Evolutionary conservation across 2,113 vertebrate genomes (phyloP).

Genomic region (Scytalopus superciliaris): DNA sequence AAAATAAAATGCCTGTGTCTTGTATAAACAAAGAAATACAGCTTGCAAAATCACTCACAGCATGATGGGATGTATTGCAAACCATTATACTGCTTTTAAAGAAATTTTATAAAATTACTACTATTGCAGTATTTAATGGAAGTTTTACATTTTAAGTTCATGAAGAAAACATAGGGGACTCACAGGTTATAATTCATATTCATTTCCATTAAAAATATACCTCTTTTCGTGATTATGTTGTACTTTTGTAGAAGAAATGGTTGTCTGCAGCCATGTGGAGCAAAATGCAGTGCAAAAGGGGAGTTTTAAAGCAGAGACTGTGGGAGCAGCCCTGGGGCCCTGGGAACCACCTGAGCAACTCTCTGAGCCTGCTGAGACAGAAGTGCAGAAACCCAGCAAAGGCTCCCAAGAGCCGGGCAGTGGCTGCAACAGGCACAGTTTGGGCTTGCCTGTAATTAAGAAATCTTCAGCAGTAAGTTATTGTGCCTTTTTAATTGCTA

Average conservation of each 20-base stretch:
- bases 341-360: not conserved
- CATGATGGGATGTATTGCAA: not conserved
- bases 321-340: not conserved
- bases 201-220: not conserved
- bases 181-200: not conserved
- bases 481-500: not conserved
- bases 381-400: not conserved
- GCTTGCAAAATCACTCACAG: not conserved
- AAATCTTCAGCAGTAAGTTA: conserved; percentile 48
- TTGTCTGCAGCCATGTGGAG: not conserved
- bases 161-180: not conserved
- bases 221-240: not conserved
- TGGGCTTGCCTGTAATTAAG: not conserved
- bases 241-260: not conserved
- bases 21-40: not conserved
- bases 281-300: not conserved
- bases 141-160: not conserved
- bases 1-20: not conserved
- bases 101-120: not conserved
- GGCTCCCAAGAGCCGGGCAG: not conserved
- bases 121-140: not conserved
- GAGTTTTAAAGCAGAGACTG: not conserved
- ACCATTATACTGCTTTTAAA: not conserved
- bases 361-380: not conserved
- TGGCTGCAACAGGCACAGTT: not conserved